Evolutionary conservation across 2,113 vertebrate genomes (phyloP).

Genomic region (Ailuropoda melanoleuca): DNA sequence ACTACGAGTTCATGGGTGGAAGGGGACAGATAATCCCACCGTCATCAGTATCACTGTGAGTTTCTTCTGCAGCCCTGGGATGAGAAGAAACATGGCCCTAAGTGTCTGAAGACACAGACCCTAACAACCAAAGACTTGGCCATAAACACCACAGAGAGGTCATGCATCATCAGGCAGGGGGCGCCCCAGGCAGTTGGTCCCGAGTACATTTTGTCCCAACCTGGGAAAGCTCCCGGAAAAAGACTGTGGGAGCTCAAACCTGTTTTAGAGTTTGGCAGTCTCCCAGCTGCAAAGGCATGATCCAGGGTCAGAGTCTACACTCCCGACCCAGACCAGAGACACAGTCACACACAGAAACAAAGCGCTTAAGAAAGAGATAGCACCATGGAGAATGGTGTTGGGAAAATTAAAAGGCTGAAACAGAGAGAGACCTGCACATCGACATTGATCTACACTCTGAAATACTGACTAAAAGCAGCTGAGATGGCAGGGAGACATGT

Average conservation of each 20-base stretch:
- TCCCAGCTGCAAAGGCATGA: slow-evolving; percentile 13
- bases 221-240: background rate
- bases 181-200: background rate
- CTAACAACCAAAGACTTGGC: background rate
- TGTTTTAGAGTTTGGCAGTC: slow-evolving; percentile 61
- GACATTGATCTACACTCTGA: background rate
- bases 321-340: slow-evolving; percentile 51
- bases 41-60: background rate
- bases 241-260: slow-evolving; percentile 37
- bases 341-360: background rate
- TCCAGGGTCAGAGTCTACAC: slow-evolving; percentile 57
- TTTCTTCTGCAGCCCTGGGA: background rate
- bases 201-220: background rate
- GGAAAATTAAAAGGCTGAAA: background rate
- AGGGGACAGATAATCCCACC: background rate
- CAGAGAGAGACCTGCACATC: background rate
- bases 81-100: background rate
- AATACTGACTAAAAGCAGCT: background rate
- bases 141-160: background rate
- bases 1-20: background rate
- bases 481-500: background rate
- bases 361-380: background rate
- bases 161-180: background rate
- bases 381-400: background rate
- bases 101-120: background rate